Conservation (phyloP, 2,113 vertebrate genomes). For the Oryzias woworae region DNA sequence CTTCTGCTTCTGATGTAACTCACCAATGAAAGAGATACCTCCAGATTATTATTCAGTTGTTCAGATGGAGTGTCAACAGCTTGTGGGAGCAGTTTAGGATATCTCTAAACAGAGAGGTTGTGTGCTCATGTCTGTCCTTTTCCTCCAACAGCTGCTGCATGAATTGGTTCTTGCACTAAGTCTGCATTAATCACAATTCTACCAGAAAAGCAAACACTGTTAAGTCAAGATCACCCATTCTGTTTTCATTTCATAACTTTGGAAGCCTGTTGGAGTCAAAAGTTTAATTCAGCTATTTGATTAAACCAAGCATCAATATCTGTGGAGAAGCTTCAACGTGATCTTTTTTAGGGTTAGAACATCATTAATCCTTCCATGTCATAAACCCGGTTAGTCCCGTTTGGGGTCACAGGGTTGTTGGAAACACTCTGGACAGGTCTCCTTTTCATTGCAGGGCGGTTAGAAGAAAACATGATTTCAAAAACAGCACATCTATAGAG, state of each 20-base stretch:
- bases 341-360: no score
- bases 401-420: no score
- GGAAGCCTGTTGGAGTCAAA: neutral
- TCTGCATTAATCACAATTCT: slow-evolving; percentile 4
- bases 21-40: neutral
- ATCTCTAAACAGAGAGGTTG: slow-evolving; percentile 63
- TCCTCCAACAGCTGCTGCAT: slow-evolving; percentile 12
- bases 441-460: no score
- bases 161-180: slow-evolving; percentile 18
- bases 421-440: no score
- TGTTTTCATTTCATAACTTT: neutral
- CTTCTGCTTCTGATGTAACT: slow-evolving; percentile 5
- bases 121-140: slow-evolving; percentile 35
- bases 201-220: neutral
- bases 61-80: neutral
- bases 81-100: slow-evolving; percentile 6
- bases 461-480: no score
- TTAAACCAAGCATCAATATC: neutral
- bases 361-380: no score
- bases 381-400: no score
- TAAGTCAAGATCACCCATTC: slow-evolving; percentile 1
- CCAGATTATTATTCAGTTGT: neutral
- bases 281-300: neutral
- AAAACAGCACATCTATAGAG: no score
- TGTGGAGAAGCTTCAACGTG: no score